Percentiles rank a stretch among this genome's conserved stretches.
Evolutionary conservation across 1,140 invertebrate genomes (phyloP).

Genomic region (Halyomorpha halys): DNA sequence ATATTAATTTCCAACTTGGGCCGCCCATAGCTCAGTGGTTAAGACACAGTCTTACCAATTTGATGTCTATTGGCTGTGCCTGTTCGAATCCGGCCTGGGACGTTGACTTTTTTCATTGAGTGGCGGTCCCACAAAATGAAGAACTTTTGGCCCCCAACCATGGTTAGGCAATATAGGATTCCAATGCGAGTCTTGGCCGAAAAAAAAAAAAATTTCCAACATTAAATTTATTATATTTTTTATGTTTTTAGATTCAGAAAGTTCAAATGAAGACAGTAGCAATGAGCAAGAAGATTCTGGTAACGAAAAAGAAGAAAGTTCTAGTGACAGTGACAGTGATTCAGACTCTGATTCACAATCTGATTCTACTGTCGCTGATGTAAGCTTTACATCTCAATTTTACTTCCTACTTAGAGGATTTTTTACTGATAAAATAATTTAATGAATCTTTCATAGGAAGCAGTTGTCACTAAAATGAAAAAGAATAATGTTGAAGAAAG

Average conservation of each 20-base stretch:
- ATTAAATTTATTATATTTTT: not conserved
- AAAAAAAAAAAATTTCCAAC: not conserved
- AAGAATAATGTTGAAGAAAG: not conserved
- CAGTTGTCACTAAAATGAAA: not conserved
- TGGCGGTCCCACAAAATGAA: no score
- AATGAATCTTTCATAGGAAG: not conserved
- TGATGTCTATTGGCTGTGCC: no score
- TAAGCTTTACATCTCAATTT: no score
- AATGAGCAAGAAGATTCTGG: constrained; percentile 14
- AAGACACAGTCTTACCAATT: no score
- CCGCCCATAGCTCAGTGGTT: no score
- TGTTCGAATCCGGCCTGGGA: no score
- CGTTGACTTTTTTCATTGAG: no score
- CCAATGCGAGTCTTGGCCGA: not conserved
- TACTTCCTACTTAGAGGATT: no score
- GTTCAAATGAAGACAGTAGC: constrained; percentile 5
- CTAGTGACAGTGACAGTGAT: constrained; percentile 35
- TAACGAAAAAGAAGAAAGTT: constrained; percentile 32
- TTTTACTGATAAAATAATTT: no score
- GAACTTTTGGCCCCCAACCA: no score
- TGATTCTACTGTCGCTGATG: constrained; percentile 11
- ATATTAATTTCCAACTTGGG: no score
- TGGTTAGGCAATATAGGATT: no score
- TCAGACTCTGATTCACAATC: constrained; percentile 18
- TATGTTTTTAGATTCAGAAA: constrained; percentile 13